A percentile compares a stretch with the other conserved stretches of the same genome.
Evolutionary conservation across 2,888 invertebrate genomes (phyloP).

Genomic region (Scrobipalpa atriplicella): DNA sequence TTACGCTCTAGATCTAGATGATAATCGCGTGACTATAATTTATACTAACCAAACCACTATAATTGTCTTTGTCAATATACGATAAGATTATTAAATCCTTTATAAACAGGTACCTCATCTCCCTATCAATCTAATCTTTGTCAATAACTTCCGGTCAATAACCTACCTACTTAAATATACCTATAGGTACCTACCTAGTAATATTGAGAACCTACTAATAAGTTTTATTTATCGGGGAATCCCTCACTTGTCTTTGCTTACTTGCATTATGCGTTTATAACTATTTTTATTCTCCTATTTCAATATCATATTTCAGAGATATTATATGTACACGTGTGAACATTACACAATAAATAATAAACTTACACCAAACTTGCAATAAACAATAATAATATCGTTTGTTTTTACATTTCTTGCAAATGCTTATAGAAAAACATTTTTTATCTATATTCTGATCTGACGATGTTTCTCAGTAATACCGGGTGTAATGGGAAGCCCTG

Average conservation of each 20-base stretch:
- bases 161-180: not conserved
- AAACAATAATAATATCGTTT: too few relatives aligned
- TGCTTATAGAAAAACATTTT: too few relatives aligned
- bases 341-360: too few relatives aligned
- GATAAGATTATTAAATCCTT: not conserved
- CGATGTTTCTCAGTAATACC: too few relatives aligned
- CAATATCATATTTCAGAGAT: too few relatives aligned
- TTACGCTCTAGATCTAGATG: too few relatives aligned
- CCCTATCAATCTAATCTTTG: not conserved
- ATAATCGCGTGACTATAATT: not conserved
- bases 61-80: not conserved
- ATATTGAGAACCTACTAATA: not conserved
- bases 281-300: too few relatives aligned
- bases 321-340: too few relatives aligned
- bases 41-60: not conserved
- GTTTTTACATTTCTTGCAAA: too few relatives aligned
- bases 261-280: not conserved
- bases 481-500: too few relatives aligned
- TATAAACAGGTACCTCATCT: not conserved
- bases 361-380: too few relatives aligned
- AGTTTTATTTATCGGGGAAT: not conserved
- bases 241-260: not conserved
- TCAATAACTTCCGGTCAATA: constrained; percentile 1
- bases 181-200: not conserved
- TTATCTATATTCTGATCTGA: too few relatives aligned